A percentile compares a stretch with the other conserved stretches of the same genome.
These are phyloP conservation scores for Nyctibius grandis DNA, from an alignment of 2,797 vertebrate genomes.

Conservation along the genomic window DNA sequence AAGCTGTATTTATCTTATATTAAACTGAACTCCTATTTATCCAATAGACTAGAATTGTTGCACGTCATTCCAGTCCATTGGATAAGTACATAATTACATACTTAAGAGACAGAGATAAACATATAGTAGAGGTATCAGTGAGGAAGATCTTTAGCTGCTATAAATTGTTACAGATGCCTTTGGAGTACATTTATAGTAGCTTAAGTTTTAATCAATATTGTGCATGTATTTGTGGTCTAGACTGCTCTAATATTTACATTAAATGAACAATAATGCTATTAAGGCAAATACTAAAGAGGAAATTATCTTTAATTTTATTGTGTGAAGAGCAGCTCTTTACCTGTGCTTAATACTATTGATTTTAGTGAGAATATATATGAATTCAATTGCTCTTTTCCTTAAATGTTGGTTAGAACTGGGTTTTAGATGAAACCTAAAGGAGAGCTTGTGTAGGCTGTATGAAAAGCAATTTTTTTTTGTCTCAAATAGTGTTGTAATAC, in stretches of 20 bases:
- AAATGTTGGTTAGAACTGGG: background rate
- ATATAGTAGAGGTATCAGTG: background rate
- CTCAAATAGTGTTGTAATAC: background rate
- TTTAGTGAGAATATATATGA: background rate
- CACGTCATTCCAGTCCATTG: background rate
- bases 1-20: background rate
- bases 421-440: background rate
- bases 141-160: background rate
- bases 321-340: background rate
- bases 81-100: conserved; percentile 4
- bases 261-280: conserved; percentile 6
- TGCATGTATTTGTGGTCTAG: background rate
- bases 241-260: background rate
- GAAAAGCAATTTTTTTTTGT: background rate
- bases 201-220: conserved; percentile 48
- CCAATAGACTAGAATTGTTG: background rate
- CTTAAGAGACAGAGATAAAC: background rate
- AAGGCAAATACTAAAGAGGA: background rate
- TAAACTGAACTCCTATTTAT: background rate
- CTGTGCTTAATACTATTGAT: conserved; percentile 14
- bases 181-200: background rate
- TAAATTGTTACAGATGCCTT: conserved; percentile 6
- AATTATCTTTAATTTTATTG: background rate
- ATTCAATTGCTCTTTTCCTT: background rate
- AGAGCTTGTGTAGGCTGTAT: background rate